Evolutionary conservation across 2,888 invertebrate species (phyloP).

Genomic region (Drosophila diplacantha): DNA sequence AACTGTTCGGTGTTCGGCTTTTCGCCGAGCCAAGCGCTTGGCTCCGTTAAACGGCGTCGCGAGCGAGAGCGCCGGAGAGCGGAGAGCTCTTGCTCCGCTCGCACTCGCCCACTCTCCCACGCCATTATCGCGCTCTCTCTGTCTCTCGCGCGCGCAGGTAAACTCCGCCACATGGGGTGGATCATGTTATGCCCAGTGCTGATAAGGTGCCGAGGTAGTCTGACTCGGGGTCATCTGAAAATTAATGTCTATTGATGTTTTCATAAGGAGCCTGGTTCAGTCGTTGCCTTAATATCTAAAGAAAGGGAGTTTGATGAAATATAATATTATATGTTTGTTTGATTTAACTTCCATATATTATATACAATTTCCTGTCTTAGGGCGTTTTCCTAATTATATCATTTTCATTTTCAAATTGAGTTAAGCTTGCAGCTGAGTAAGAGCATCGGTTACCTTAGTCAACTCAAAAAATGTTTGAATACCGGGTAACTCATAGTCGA

Average conservation of each 20-base stretch:
- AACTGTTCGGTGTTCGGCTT: constrained; percentile 67
- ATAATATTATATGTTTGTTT: no score
- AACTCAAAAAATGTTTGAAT: no score
- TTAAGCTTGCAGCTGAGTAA: not conserved
- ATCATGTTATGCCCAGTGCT: constrained; percentile 13
- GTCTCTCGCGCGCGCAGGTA: constrained; percentile 16
- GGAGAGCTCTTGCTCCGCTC: constrained; percentile 1
- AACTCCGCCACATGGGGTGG: constrained; percentile 23
- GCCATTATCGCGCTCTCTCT: constrained; percentile 10
- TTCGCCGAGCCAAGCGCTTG: constrained; percentile 45
- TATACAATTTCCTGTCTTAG: no score
- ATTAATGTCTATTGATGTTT: not conserved
- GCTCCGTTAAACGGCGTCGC: constrained; percentile 20
- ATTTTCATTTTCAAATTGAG: no score
- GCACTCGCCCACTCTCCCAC: constrained; percentile 8
- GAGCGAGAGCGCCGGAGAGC: constrained; percentile 2
- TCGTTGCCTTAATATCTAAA: not conserved
- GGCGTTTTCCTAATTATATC: no score
- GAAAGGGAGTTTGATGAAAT: no score
- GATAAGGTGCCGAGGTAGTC: not conserved
- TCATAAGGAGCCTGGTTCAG: not conserved
- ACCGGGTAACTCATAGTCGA: not conserved
- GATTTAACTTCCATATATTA: no score
- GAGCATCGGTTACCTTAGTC: not conserved
- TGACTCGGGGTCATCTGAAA: not conserved